Base-by-base conservation (phyloP, 2,888 invertebrate species). In the Allolobophora icterica region DNA sequence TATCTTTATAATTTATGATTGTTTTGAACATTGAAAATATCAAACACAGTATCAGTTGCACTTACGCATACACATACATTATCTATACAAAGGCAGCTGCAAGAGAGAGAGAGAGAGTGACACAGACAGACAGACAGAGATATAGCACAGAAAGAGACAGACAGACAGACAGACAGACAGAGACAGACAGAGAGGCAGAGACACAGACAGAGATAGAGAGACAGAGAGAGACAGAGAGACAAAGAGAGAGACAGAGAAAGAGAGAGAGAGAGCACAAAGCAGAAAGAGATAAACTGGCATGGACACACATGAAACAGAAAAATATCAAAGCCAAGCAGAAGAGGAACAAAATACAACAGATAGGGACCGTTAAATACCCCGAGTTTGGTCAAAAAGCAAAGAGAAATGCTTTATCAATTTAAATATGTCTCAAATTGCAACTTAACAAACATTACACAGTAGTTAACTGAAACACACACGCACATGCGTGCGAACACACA, bases 1-100 rank as follows among this genome's bases (percentile, higher is more conserved):
- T 71, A 71, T 71, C 71, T 71, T n/a, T 71, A 71, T 71, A n/a
- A 71, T 71, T 71, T 71, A 71, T n/a, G n/a, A 71, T 71, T 71
- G 71, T 71, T 71, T 71, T 71, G 71, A 71, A 71, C 30, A 71
- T 30, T 71, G 13, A 71, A 45, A 30, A 71, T 71, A 71, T 71
- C 71, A 71, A 71, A n/a, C 13, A 71, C 30, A n/a, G n/a, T n/a
- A 71, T 71, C n/a, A n/a, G 71, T 71, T 71, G 71, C 71, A 71
- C 71, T 71, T 30, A 71, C 13, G 71, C 71, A 71, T n/a, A 71
- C 30, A 71, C 30, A 71, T n/a, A 71, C 30, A 71, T 71, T 8
- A n/a, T 71, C 11, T 4, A n/a, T 71, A 71, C 71, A 71, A 30
- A 30, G n/a, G 71, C 71, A n/a, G 71, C 30, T 13, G n/a, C 71